phyloP scores from a whole-genome alignment of 2,113 vertebrate species.

The Epinephelus moara region DNA sequence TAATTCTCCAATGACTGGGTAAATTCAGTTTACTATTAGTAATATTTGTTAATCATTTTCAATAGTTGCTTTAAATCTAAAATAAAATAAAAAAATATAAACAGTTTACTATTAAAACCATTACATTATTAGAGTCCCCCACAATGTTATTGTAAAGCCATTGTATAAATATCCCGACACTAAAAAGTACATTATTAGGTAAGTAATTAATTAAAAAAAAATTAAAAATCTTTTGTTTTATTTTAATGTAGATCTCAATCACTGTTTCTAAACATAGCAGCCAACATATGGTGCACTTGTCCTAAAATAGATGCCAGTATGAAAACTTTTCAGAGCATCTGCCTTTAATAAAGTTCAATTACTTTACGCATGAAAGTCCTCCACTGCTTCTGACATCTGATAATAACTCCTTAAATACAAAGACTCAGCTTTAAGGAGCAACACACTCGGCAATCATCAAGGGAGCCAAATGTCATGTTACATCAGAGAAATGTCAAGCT shows the following conservation, averaged over 20 bases:
- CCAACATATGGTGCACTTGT: not conserved
- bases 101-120: not conserved
- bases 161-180: too few species aligned
- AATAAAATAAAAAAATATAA: not conserved
- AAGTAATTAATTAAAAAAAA: not conserved
- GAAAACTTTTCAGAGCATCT: not conserved
- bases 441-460: not conserved
- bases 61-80: not conserved
- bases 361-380: not conserved
- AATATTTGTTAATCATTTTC: not conserved
- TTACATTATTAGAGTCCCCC: not conserved
- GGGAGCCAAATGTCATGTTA: slow-evolving; percentile 28
- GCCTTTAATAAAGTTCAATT: not conserved
- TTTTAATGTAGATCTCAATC: not conserved
- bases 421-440: not conserved
- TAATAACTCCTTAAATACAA: not conserved
- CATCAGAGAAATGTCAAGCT: slow-evolving; percentile 60
- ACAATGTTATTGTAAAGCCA: not conserved
- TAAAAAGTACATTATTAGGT: not conserved
- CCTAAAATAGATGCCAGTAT: too few species aligned
- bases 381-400: not conserved
- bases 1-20: not conserved
- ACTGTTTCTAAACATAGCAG: not conserved
- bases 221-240: not conserved
- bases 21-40: not conserved